Base-by-base conservation (phyloP, 2,797 vertebrate genomes). In the Sebastolobus altivelis region DNA sequence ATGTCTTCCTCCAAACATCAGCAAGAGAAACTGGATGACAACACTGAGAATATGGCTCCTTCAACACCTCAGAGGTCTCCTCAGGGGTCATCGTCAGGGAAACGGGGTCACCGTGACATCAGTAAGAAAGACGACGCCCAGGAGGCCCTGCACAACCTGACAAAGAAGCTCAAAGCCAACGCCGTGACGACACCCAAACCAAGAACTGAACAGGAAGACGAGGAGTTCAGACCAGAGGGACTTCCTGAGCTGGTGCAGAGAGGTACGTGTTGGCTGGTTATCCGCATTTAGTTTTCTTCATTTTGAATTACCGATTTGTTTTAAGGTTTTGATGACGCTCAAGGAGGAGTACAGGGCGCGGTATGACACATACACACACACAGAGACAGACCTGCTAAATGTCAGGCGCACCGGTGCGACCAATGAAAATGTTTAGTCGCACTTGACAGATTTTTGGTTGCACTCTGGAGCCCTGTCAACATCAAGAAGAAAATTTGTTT, bases 231-330 rank as follows among this genome's bases (percentile, higher is more conserved):
- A 76, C 95, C 95, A 1, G 97, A 97, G 80, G 97, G 96, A 14
- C 95, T 98, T 84, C 97, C 97, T 61, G 96, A 97, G 73, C 90
- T 96, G 75, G 97, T 97, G 43, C 95, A 95, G 86, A 97, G 91
- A 97, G 97, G 97, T 98, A 89, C 46, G 87, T 77, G 1, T 12
- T 31, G 2, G 2, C 8, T 49, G 8, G 8, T 55, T 16, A 16
- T 27, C 10, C 25, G 18, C 25, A 56, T 1, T 0, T 20, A 49
- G 43, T 49, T 25, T 31, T 31, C 31, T 31, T 31, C 31, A 31
- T 31, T 31, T 31, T 31, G 31, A 31, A 31, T 31, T 31, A 31
- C 31, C 31, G 31, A 5, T 31, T 4, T 31, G 31, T 31, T 4
- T 31, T 31, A 31, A 31, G 31, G 2, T 4, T 31, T 3, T 31